phyloP scores from a whole-genome alignment of 2,113 vertebrate species.

The Patagioenas fasciata region DNA sequence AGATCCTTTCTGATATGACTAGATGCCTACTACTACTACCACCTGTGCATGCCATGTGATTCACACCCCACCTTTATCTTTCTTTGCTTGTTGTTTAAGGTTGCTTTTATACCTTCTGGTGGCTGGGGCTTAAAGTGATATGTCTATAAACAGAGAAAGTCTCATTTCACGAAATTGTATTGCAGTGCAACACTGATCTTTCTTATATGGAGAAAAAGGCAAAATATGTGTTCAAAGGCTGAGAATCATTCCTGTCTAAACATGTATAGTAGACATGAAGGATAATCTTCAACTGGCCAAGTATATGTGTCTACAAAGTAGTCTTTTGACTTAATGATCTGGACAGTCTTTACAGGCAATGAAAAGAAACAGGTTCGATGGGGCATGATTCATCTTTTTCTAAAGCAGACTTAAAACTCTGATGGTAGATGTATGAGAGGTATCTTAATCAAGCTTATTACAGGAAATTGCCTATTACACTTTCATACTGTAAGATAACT shows the following conservation, averaged over 20 bases:
- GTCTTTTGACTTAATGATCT: background rate
- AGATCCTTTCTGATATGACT: background rate
- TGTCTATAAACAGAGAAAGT: background rate
- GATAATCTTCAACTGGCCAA: background rate
- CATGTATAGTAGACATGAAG: background rate
- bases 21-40: background rate
- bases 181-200: background rate
- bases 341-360: background rate
- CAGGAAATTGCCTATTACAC: constrained; percentile 49
- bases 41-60: background rate
- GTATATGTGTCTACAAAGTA: background rate
- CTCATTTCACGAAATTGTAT: background rate
- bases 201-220: background rate
- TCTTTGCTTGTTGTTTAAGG: background rate
- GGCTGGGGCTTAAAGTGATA: background rate
- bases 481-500: constrained; percentile 53
- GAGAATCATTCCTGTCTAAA: background rate
- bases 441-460: constrained; percentile 58
- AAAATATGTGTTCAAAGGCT: background rate
- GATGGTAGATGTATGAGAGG: background rate
- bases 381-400: background rate
- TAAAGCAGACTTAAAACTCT: background rate
- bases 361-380: background rate
- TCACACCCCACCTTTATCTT: background rate
- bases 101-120: background rate